Conservation (phyloP, 1,140 invertebrate genomes). For the Maconellicoccus hirsutus region DNA sequence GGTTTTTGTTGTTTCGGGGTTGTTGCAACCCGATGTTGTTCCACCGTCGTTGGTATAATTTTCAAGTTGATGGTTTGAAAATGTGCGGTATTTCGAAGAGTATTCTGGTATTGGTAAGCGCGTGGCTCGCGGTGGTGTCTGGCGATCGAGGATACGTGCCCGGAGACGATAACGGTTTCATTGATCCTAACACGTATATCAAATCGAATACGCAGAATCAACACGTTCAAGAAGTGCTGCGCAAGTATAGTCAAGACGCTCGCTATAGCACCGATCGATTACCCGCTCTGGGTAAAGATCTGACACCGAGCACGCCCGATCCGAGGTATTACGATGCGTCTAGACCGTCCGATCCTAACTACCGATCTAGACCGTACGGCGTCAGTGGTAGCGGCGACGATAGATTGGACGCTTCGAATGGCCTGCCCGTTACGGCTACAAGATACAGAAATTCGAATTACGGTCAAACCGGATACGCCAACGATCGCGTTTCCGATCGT, state of each 20-base stretch:
- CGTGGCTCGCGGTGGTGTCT: neutral
- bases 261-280: neutral
- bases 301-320: neutral
- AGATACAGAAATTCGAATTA: neutral
- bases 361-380: neutral
- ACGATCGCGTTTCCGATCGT: neutral
- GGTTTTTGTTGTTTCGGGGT: no score
- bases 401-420: neutral
- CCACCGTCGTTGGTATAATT: no score
- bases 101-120: neutral
- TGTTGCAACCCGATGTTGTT: no score
- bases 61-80: neutral
- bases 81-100: neutral
- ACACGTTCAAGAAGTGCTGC: slow-evolving; percentile 11
- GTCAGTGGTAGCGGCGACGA: neutral
- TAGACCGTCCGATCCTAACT: neutral
- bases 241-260: neutral
- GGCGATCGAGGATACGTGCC: neutral
- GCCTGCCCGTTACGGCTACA: neutral
- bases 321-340: neutral
- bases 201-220: neutral
- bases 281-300: neutral
- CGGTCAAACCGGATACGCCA: neutral
- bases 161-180: neutral
- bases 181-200: neutral